These are phyloP conservation scores for Lutjanus erythropterus DNA, from an alignment of 2,113 vertebrate genomes.

Conservation along the genomic window DNA sequence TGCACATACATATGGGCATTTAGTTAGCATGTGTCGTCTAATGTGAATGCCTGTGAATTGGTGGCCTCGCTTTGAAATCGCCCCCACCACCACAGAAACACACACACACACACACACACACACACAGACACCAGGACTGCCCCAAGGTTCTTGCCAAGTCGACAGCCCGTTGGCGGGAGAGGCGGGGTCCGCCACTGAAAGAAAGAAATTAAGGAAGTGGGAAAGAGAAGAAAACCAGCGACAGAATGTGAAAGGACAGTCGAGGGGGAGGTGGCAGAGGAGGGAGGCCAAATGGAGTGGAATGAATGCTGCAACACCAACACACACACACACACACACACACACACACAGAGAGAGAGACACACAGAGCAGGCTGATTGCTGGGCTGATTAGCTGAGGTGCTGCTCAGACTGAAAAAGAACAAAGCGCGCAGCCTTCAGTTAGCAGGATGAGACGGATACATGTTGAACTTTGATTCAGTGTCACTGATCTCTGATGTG, in stretches of 20 bases:
- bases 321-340: slow-evolving; percentile 14
- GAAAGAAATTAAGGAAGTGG: slow-evolving; percentile 40
- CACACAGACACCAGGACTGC: not conserved
- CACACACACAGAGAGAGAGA: not conserved
- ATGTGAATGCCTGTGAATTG: slow-evolving; percentile 15
- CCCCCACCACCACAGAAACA: not conserved
- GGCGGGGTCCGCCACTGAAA: slow-evolving; percentile 28
- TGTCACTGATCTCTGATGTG: not conserved
- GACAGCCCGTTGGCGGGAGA: slow-evolving; percentile 51
- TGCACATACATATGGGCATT: slow-evolving; percentile 36
- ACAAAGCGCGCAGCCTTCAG: slow-evolving; percentile 16
- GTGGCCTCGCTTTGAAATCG: slow-evolving; percentile 36
- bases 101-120: not conserved
- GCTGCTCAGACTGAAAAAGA: slow-evolving; percentile 49
- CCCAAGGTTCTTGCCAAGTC: slow-evolving; percentile 41
- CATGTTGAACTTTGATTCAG: not conserved
- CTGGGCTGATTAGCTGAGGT: slow-evolving; percentile 49
- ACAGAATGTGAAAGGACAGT: slow-evolving; percentile 58
- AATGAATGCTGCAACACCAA: slow-evolving; percentile 21
- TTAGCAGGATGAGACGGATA: not conserved
- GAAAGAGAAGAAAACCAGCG: slow-evolving; percentile 37
- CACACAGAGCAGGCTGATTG: slow-evolving; percentile 32
- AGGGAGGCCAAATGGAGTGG: slow-evolving; percentile 29
- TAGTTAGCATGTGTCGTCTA: slow-evolving; percentile 40
- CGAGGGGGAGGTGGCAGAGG: not conserved